Evolutionary conservation across 2,113 vertebrate species (phyloP).

Genomic region (Bambusicola thoracicus): DNA sequence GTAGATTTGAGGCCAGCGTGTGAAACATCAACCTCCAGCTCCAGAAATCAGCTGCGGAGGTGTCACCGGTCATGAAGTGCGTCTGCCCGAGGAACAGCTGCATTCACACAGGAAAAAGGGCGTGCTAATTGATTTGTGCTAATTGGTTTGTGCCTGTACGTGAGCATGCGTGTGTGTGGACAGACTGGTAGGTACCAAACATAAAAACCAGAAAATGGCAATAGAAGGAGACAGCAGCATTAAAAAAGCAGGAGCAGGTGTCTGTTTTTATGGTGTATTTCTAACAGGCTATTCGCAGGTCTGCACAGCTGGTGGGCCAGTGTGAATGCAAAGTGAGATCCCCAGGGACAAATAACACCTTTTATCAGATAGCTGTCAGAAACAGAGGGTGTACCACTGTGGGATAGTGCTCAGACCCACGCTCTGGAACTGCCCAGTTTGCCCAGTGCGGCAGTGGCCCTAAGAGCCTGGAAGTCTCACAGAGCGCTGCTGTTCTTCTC

Average conservation of each 20-base stretch:
- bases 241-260: neutral
- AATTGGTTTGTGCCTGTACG: neutral
- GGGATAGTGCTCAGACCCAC: fast-evolving
- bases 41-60: neutral
- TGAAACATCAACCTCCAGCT: neutral
- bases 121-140: neutral
- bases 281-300: neutral
- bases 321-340: neutral
- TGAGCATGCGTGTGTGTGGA: neutral
- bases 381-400: neutral
- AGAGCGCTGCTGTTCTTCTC: neutral
- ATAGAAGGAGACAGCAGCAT: neutral
- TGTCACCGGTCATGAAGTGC: neutral
- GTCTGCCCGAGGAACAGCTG: neutral
- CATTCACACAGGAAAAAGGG: neutral
- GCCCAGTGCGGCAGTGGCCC: neutral
- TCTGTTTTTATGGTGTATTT: neutral
- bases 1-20: neutral
- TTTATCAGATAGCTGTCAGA: neutral
- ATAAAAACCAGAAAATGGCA: neutral
- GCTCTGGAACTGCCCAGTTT: neutral
- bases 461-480: neutral
- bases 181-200: neutral
- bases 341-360: neutral
- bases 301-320: neutral